A percentile compares a stretch with the other conserved stretches of the same genome.
These are phyloP conservation scores for Mythimna vitellina DNA, from an alignment of 2,888 invertebrate genomes.

Conservation along the genomic window DNA sequence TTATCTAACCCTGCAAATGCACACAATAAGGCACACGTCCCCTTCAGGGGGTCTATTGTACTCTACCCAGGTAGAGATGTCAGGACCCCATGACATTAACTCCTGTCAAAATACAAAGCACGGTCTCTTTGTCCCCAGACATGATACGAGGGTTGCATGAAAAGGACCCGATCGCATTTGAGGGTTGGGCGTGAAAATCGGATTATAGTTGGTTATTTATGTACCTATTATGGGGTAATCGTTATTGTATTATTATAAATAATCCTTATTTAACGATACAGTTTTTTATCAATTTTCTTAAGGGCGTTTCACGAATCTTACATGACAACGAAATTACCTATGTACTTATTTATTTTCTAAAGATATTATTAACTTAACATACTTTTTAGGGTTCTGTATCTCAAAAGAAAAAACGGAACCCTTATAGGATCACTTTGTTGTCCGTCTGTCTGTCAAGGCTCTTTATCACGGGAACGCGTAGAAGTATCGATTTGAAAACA, in stretches of 20 bases:
- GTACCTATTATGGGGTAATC: slow-evolving; percentile 54
- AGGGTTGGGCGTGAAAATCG: slow-evolving; percentile 78
- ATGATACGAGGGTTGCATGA: slow-evolving; percentile 77
- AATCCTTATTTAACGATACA: slow-evolving; percentile 16
- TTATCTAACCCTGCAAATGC: slow-evolving; percentile 71
- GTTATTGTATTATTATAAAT: slow-evolving; percentile 50
- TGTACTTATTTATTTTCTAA: background rate
- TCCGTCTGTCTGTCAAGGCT: too few species aligned
- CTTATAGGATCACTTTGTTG: too few species aligned
- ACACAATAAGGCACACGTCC: slow-evolving; percentile 69
- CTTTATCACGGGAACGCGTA: too few species aligned
- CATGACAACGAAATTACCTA: background rate
- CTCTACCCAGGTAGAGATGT: slow-evolving; percentile 79
- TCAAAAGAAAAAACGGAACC: too few species aligned
- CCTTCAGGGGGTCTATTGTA: slow-evolving; percentile 66
- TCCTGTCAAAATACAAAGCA: slow-evolving; percentile 86
- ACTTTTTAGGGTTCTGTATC: too few species aligned
- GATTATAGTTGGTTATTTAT: slow-evolving; percentile 70
- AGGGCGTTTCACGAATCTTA: background rate
- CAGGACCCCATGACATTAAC: slow-evolving; percentile 81
- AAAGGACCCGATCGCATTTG: slow-evolving; percentile 66
- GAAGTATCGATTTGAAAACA: too few species aligned
- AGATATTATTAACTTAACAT: too few species aligned
- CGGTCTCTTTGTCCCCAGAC: slow-evolving; percentile 78
- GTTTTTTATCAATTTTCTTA: background rate